Evolutionary conservation across 1,140 invertebrate species (phyloP).

Genomic region (Pararge aegeria): DNA sequence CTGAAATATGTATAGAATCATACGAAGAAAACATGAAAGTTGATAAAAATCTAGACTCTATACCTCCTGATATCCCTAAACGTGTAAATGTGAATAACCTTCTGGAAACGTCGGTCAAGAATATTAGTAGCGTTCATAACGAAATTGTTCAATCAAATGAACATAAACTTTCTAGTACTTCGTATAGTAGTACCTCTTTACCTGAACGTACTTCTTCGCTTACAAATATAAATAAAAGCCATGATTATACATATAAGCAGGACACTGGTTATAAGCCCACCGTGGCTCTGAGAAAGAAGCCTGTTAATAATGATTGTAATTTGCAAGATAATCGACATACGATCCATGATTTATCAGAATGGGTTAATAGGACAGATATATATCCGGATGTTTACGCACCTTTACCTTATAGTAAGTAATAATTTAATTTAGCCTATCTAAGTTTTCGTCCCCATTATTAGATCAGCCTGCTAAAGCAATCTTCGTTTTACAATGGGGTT

Average conservation of each 20-base stretch:
- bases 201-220: background rate
- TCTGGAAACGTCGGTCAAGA: background rate
- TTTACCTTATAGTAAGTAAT: slow-evolving; percentile 68
- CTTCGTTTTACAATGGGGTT: no score
- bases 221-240: background rate
- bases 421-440: background rate
- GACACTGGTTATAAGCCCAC: background rate
- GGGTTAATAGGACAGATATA: slow-evolving; percentile 62
- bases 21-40: background rate
- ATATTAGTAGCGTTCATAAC: background rate
- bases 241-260: background rate
- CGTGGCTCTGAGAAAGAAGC: background rate
- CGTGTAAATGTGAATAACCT: slow-evolving; percentile 5
- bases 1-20: background rate
- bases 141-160: background rate
- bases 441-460: background rate
- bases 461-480: no score
- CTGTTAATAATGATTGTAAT: slow-evolving; percentile 17
- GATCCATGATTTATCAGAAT: slow-evolving; percentile 56
- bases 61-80: slow-evolving; percentile 8
- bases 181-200: background rate
- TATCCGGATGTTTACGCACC: slow-evolving; percentile 74
- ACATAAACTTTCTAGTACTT: background rate
- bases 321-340: slow-evolving; percentile 54
- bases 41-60: background rate